Evolutionary conservation across 2,888 invertebrate species (phyloP), one percentile per base, ranked within the genome.

Genomic region (Hecatera dysodea): DNA sequence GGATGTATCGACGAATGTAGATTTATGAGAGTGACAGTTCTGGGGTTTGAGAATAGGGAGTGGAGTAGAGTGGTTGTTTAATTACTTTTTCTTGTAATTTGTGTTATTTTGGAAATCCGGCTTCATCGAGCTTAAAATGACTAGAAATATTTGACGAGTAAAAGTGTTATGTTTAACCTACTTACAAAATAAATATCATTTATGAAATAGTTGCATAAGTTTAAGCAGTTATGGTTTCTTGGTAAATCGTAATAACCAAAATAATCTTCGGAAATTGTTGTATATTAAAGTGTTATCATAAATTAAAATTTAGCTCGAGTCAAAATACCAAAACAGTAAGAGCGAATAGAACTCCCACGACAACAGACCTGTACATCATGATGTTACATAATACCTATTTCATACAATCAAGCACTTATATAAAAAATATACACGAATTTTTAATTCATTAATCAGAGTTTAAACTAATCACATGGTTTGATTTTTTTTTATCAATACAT

Each of bases 1-100:
- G 76, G 69, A 83, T 80, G 85, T 83, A 84, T 84, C 82, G 84
- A 80, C 73, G 80, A 80, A 62, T 75, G 55, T 65, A 73, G 79
- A 80, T 83, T 81, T 80, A 85, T 82, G 72, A 72, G 71, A 63
- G 48, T 67, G 60, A 71, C 72, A 73, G 65, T 66, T 81, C 75
- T 62, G 52, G 56, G 39, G 56, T 50, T 42, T 55, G 7, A 15
- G 44, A 56, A 62, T 22, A 27, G 11, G 1, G 27, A 55, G 59
- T 46, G 48, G 42, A 1, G n/a, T 67, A 15, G 75, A 80, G 70
- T n/a, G 22, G 57, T 27, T 27, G 0, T 8, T 46, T 48, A n/a
- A 12, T 46, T 39, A 17, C 22, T 27, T 57, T 65, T 52, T 53
- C 24, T 53, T 33, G 33, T 7, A 8, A 1, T 24, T 1, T 12